Conservation (phyloP, 2,113 vertebrate species). For the Nothoprocta pentlandii region DNA sequence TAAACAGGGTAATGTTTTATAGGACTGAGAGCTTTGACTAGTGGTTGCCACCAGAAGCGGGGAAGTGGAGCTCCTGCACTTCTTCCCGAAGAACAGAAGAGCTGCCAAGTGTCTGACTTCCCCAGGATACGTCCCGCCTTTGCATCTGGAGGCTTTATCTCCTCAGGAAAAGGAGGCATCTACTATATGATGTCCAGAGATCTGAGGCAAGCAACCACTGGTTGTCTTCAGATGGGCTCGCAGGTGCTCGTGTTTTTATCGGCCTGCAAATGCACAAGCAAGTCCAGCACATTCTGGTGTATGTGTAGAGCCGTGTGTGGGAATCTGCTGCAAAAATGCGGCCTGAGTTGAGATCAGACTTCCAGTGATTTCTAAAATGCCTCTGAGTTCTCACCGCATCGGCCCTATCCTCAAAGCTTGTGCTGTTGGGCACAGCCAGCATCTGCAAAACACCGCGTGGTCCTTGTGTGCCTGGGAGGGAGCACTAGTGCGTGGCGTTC, state of each 20-base stretch:
- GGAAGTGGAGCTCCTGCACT: background rate
- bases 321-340: too few relatives aligned
- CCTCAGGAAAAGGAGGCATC: background rate
- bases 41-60: background rate
- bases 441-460: background rate
- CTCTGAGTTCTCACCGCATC: background rate
- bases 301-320: background rate
- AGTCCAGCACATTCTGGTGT: fast-evolving
- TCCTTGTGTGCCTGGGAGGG: background rate
- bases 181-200: fast-evolving
- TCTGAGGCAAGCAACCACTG: background rate
- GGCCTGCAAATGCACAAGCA: fast-evolving
- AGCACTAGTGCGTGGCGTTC: fast-evolving
- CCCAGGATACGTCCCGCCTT: background rate
- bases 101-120: background rate
- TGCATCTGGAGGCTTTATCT: background rate
- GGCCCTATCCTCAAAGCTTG: background rate
- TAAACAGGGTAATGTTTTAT: background rate
- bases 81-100: background rate
- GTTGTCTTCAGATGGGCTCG: background rate
- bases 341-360: background rate
- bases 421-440: background rate
- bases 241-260: fast-evolving
- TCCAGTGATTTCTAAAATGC: background rate
- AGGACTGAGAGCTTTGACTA: background rate